phyloP scores from a whole-genome alignment of 1,140 invertebrate genomes.

The Drosophila watanabei region DNA sequence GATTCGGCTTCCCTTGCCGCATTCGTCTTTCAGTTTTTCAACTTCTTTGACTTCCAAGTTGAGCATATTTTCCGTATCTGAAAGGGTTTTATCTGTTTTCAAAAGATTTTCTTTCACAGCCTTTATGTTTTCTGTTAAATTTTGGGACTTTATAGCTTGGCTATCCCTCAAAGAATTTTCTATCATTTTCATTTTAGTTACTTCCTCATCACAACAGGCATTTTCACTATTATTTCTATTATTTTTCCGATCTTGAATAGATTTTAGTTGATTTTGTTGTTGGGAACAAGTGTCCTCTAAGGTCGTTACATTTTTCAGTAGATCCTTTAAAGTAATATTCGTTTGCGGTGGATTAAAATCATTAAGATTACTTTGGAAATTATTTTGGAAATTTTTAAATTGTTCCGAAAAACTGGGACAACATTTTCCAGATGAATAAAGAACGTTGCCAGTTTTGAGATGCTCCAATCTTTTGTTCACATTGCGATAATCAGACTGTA shows the following conservation, averaged over 20 bases:
- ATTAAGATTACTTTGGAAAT: constrained; percentile 3
- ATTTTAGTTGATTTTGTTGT: background rate
- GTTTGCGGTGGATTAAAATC: background rate
- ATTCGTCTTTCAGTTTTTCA: background rate
- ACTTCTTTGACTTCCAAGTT: background rate
- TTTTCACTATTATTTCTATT: background rate
- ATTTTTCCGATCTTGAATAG: too few species aligned
- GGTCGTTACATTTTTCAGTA: background rate
- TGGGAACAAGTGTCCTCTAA: background rate
- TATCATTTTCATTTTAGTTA: background rate
- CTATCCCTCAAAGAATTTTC: background rate
- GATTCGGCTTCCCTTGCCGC: background rate
- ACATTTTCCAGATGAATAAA: constrained; percentile 11
- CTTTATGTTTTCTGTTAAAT: background rate
- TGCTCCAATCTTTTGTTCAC: constrained; percentile 31
- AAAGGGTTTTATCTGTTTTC: background rate
- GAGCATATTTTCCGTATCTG: background rate
- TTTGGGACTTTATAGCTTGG: too few species aligned
- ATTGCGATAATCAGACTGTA: constrained; percentile 28
- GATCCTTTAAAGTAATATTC: background rate
- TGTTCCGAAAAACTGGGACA: constrained; percentile 20
- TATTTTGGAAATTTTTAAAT: background rate
- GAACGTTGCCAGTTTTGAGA: constrained; percentile 10
- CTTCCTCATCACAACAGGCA: background rate
- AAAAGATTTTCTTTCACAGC: background rate